phyloP scores from a whole-genome alignment of 2,113 vertebrate genomes.

The Carettochelys insculpta region DNA sequence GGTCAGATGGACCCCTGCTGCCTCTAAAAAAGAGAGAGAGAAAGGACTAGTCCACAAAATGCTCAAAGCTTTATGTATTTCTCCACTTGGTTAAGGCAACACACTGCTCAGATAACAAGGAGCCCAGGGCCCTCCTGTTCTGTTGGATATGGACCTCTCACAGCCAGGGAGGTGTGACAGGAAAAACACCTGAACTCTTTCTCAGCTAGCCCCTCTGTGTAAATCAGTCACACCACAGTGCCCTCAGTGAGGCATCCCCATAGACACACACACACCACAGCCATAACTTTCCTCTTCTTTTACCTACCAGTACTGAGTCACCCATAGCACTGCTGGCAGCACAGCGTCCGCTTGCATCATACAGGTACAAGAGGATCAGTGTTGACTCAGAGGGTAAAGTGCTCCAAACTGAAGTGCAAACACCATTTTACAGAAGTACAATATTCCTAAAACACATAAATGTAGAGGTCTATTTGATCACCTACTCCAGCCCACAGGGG shows the following conservation, averaged over 20 bases:
- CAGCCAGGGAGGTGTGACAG: background rate
- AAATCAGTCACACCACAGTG: rapidly evolving
- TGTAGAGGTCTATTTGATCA: background rate
- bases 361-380: background rate
- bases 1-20: slow-evolving; percentile 10
- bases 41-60: background rate
- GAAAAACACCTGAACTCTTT: background rate
- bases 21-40: too few relatives aligned
- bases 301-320: background rate
- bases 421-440: background rate
- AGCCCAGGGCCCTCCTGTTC: background rate
- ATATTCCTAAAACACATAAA: background rate
- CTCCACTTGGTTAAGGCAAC: background rate
- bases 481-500: rapidly evolving
- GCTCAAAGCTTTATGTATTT: background rate
- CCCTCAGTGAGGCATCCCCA: background rate
- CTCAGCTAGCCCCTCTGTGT: background rate
- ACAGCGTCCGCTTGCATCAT: background rate
- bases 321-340: background rate
- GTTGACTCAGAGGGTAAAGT: background rate
- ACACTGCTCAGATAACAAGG: background rate
- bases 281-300: background rate
- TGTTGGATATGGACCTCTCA: background rate
- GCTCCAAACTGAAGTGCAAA: background rate
- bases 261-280: background rate